Conservation (phyloP, 2,113 vertebrate species). For the Aptenodytes forsteri region DNA sequence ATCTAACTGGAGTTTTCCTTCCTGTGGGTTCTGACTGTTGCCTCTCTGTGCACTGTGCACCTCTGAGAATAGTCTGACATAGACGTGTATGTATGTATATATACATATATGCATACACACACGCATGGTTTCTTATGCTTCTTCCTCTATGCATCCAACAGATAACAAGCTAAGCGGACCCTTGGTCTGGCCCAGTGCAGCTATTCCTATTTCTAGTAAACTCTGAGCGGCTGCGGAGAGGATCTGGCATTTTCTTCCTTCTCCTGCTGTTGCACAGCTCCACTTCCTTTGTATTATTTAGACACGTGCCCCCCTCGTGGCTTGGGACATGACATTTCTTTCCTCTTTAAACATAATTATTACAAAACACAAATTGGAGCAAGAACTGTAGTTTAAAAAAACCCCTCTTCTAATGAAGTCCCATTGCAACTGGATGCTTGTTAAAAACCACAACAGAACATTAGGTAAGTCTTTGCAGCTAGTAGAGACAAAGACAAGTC, state of each 20-base stretch:
- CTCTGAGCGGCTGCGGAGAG: fast-evolving
- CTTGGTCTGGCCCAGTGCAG: background rate
- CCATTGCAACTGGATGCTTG: background rate
- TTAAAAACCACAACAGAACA: background rate
- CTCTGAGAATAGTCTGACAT: background rate
- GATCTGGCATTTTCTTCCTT: background rate
- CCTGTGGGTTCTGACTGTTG: background rate
- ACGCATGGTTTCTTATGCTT: background rate
- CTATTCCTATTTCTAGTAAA: background rate
- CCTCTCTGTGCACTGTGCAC: background rate
- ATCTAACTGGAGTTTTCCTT: background rate
- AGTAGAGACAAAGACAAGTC: background rate
- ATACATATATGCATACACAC: background rate
- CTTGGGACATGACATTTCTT: background rate
- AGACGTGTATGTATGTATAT: background rate
- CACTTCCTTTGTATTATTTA: background rate
- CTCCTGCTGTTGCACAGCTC: background rate
- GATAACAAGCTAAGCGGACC: background rate
- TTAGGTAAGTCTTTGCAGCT: background rate
- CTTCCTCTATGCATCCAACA: background rate
- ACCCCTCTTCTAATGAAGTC: background rate
- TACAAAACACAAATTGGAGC: background rate
- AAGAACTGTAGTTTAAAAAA: background rate
- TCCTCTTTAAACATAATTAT: background rate
- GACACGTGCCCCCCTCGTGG: background rate